These are phyloP conservation scores for Archivesica marissinica DNA, from an alignment of 1,140 invertebrate species.

Conservation along the genomic window DNA sequence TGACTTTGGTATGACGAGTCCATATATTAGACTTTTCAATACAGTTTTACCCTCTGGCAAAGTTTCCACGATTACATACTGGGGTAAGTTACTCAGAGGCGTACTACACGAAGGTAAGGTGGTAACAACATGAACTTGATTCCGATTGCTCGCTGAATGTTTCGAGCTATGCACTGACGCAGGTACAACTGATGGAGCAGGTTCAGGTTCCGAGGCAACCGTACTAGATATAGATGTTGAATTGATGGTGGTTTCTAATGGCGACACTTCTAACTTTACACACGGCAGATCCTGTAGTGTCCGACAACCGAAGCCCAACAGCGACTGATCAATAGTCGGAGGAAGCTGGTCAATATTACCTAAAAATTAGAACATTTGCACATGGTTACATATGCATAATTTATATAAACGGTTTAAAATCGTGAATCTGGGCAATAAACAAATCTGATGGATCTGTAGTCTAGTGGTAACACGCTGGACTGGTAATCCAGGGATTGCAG, in stretches of 20 bases:
- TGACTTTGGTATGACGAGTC: background rate
- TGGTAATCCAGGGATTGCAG: too few relatives aligned
- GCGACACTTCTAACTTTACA: conserved; percentile 13
- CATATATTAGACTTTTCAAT: background rate
- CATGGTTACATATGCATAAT: too few relatives aligned
- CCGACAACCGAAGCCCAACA: conserved; percentile 16
- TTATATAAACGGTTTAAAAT: too few relatives aligned
- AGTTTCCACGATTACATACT: background rate
- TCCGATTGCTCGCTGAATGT: background rate
- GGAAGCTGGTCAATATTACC: background rate
- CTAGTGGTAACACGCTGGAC: too few relatives aligned
- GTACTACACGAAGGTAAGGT: too few relatives aligned
- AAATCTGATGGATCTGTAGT: too few relatives aligned
- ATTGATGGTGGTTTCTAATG: conserved; percentile 24
- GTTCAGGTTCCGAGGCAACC: background rate
- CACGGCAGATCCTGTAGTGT: conserved; percentile 7
- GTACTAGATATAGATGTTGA: background rate
- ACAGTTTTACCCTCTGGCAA: background rate
- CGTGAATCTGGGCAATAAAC: too few relatives aligned
- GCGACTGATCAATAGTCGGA: background rate
- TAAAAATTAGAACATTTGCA: too few relatives aligned
- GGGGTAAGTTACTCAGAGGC: background rate
- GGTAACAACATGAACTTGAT: background rate
- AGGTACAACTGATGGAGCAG: background rate
- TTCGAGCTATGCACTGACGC: too few relatives aligned